A percentile compares a stretch with the other conserved stretches of the same genome.
Conservation (phyloP, 2,113 vertebrate species). For the Ailurus styani region DNA sequence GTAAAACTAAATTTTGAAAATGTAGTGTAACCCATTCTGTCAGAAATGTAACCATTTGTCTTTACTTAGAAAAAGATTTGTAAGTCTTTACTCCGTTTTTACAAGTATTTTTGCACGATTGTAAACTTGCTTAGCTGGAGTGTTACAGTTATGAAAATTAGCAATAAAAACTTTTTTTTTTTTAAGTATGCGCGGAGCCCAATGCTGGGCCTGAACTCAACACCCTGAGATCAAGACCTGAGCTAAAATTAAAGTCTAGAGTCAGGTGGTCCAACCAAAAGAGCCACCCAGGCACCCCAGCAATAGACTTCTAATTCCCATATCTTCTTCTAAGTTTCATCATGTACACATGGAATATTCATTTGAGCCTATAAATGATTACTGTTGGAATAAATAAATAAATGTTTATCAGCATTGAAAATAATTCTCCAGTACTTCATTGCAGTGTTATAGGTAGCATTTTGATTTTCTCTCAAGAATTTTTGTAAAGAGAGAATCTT, state of each 20-base stretch:
- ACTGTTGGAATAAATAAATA: constrained; percentile 1
- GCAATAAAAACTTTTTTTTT: neutral
- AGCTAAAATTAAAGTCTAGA: neutral
- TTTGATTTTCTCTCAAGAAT: neutral
- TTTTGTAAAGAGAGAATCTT: constrained; percentile 28
- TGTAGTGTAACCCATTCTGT: constrained; percentile 55
- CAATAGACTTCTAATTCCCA: neutral
- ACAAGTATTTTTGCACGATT: neutral
- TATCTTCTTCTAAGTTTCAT: neutral
- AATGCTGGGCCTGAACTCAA: neutral
- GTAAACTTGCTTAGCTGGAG: neutral
- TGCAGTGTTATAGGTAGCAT: neutral
- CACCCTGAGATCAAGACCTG: neutral
- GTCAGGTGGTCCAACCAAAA: neutral
- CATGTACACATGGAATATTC: neutral
- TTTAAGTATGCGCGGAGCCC: neutral
- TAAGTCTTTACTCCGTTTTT: constrained; percentile 23
- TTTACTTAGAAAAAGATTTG: constrained; percentile 27
- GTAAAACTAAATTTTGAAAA: neutral
- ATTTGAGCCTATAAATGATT: neutral
- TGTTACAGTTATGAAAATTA: constrained; percentile 26
- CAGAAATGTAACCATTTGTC: neutral
- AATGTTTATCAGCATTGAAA: neutral
- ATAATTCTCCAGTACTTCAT: constrained; percentile 4
- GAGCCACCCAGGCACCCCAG: neutral